Conservation (phyloP, 2,888 invertebrate species). For the Yponomeuta cagnagella region DNA sequence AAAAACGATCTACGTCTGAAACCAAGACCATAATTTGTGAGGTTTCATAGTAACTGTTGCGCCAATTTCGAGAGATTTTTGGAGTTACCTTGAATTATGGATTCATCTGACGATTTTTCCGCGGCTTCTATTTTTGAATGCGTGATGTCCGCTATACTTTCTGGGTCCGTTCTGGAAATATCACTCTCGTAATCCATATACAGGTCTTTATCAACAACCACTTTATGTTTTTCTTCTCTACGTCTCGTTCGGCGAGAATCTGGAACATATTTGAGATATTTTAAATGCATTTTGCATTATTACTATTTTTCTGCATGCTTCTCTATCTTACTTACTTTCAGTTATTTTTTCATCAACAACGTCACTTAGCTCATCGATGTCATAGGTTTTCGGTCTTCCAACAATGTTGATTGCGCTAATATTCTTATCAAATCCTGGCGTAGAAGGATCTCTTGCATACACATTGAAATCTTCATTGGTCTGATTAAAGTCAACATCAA, state of each 20-base stretch:
- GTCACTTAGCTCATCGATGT: slow-evolving; percentile 44
- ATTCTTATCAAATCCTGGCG: not conserved
- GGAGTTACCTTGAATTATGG: not conserved
- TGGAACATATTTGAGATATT: slow-evolving; percentile 40
- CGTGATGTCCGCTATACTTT: not conserved
- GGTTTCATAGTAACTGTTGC: not conserved
- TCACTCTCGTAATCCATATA: slow-evolving; percentile 38
- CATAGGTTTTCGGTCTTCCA: slow-evolving; percentile 54
- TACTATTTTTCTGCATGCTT: slow-evolving; percentile 10
- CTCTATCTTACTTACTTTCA: slow-evolving; percentile 44
- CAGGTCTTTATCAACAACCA: slow-evolving; percentile 28
- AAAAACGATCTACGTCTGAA: not conserved
- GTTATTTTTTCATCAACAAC: slow-evolving; percentile 24
- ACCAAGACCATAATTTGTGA: not conserved
- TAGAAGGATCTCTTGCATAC: not conserved
- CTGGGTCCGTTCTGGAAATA: not conserved
- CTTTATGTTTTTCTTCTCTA: not conserved
- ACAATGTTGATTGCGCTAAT: slow-evolving; percentile 35
- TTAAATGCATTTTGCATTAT: not conserved
- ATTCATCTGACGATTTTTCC: not conserved
- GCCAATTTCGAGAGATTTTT: not conserved
- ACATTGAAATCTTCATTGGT: not conserved
- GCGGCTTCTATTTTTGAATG: not conserved
- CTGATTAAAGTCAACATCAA: not conserved
- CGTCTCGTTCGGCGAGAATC: slow-evolving; percentile 34